Conservation (phyloP, 1,140 invertebrate genomes). For the Zophobas atratus region DNA sequence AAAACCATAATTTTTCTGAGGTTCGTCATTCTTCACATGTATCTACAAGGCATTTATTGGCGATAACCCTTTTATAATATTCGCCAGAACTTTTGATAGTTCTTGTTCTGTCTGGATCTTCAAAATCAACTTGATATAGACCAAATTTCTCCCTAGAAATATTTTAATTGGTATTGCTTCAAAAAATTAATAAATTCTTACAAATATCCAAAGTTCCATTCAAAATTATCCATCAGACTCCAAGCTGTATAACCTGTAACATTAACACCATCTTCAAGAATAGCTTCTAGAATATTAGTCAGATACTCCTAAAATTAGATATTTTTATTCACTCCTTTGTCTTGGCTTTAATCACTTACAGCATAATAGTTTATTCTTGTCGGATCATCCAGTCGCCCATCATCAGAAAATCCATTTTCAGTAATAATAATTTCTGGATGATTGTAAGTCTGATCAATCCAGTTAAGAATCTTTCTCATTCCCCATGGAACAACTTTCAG, state of each 20-base stretch:
- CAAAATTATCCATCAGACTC: conserved; percentile 86
- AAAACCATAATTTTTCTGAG: too few species aligned
- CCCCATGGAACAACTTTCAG: conserved; percentile 75
- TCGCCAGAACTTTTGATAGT: background rate
- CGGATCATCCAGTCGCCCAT: conserved; percentile 68
- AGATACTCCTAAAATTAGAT: conserved; percentile 71
- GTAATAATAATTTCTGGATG: conserved; percentile 79
- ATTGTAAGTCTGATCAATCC: conserved; percentile 79
- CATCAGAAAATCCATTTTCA: conserved; percentile 80
- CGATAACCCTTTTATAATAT: background rate
- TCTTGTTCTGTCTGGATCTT: background rate
- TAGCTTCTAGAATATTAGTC: conserved; percentile 75
- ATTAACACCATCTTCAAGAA: conserved; percentile 74
- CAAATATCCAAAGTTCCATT: conserved; percentile 79
- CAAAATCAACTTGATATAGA: background rate
- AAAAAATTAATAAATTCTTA: conserved; percentile 78
- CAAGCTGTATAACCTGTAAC: conserved; percentile 80
- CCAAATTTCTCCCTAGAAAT: conserved; percentile 50
- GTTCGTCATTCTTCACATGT: background rate
- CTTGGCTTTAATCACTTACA: conserved; percentile 55
- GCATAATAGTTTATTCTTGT: conserved; percentile 70
- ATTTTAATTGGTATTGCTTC: conserved; percentile 88
- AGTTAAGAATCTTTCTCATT: conserved; percentile 76
- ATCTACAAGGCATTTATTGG: background rate
- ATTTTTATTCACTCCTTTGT: too few species aligned